Base-by-base conservation (phyloP, 2,888 invertebrate species). In the Lacanobia wlatinum region DNA sequence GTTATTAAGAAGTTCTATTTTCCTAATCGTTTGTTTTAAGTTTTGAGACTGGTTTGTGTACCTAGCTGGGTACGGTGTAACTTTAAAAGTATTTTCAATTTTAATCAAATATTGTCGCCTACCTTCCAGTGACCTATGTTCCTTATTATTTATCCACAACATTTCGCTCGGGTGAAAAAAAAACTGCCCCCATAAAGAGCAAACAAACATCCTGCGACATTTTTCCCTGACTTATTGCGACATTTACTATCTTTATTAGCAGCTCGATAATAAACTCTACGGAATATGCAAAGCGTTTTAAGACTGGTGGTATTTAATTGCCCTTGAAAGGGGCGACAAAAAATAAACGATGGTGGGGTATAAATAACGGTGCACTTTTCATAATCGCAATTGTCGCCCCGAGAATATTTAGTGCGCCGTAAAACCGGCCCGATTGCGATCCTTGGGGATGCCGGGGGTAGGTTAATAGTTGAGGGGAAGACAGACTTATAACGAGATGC, bases 291-390 rank as follows among this genome's bases (percentile, higher is more conserved):
- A 94, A 95, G 90, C 93, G 93, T 89, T 93, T 89, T 93, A 95
- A 96, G 95, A 94, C 94, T 94, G 94, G 93, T 88, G 92, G 95
- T 92, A 96, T 96, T 96, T 96, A 96, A 96, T 96, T 96, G 96
- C 95, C 96, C 96, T 96, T 96, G 96, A 96, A 96, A 95, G 95
- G 96, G 96, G 94, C 94, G 94, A 93, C 95, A 95, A 95, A 96
- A 96, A 96, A 95, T 94, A 94, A 94, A 94, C 92, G 92, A 92
- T 89, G 89, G 84, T 87, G 87, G 92, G 94, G 89, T 92, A 96
- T 96, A 96, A 96, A 96, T 96, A 96, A 96, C 94, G 91, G 94
- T 96, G 96, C 96, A 96, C 96, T 96, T 96, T 96, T 96, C 96
- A 96, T 96, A 96, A 96, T 96, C 95, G 96, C 95, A 95, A 96